A percentile compares a stretch with the other conserved stretches of the same genome.
Conservation (phyloP, 2,797 vertebrate genomes). For the Cossypha polioptera region DNA sequence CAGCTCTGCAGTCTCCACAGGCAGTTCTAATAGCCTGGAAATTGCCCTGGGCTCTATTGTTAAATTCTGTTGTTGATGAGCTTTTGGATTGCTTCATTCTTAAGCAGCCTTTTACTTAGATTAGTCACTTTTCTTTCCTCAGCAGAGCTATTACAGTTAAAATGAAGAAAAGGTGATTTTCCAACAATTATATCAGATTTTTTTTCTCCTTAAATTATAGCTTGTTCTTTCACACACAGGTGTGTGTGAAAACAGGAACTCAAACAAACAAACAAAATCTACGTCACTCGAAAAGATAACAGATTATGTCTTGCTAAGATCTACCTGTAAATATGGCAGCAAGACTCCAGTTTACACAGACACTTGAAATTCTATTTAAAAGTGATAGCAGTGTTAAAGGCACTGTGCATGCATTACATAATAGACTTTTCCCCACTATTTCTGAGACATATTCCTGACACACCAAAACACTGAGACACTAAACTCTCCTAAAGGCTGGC, state of each 20-base stretch:
- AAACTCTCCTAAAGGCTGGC: background rate
- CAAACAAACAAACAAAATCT: constrained; percentile 82
- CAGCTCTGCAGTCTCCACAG: constrained; percentile 47
- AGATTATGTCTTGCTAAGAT: constrained; percentile 76
- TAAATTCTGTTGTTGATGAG: constrained; percentile 25
- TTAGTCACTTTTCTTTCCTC: constrained; percentile 18
- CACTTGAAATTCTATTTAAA: background rate
- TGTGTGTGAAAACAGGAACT: constrained; percentile 68
- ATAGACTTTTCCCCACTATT: background rate
- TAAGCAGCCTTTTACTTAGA: background rate
- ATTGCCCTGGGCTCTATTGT: background rate
- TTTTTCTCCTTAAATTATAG: constrained; percentile 41
- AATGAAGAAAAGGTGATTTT: background rate
- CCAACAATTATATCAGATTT: background rate
- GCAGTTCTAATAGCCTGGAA: constrained; percentile 43
- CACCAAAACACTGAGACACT: background rate
- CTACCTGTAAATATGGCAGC: background rate
- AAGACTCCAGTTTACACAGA: background rate
- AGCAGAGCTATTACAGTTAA: background rate
- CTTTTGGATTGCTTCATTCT: constrained; percentile 2
- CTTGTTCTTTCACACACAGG: no score
- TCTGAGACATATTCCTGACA: background rate
- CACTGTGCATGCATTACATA: background rate
- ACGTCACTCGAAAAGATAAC: constrained; percentile 78
- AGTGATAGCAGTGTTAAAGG: background rate